Evolutionary conservation across 2,888 invertebrate genomes (phyloP), one percentile per base, ranked within the genome.

Genomic region (Beris chalybata): DNA sequence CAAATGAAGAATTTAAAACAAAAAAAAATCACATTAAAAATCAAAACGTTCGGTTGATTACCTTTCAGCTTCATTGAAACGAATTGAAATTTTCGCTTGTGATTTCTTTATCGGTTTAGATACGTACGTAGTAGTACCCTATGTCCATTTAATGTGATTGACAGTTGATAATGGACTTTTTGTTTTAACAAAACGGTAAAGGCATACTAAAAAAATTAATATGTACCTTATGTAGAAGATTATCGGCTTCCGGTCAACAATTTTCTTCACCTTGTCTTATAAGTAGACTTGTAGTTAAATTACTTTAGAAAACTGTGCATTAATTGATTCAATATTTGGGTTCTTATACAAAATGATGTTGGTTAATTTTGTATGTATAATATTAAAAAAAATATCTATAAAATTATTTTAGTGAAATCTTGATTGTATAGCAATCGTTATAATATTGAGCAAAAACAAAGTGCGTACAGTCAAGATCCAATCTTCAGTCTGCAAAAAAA

Each of bases 31-130:
- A 53, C 6, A 53, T 53, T 53, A 31, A 53, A 53, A 45, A 59
- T 59, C 58, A 48, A 59, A 59, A 59, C 47, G 31, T 47, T 59
- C 58, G 48, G 47, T 59, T 59, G 58, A 59, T 59, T 52, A 61
- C 38, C 61, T 50, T 52, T 61, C 43, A 50, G 52, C 52, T 52
- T 43, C 22, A 52, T 52, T 61, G 61, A 50, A 31, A 61, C 61
- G 61, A 61, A 61, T 61, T 61, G 61, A 61, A 61, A 61, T 61
- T 61, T 61, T 61, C 61, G 61, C 50, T 50, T 29, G 22, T 61
- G 61, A 61, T 61, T 61, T 61, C 61, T 61, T 61, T 52, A 61
- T 61, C 61, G 15, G 15, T 12, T 47, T 22, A 22, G 22, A 22
- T 22, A 22, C 22, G 22, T 22, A 22, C 22, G 22, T n/a, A 22